Percentiles rank a stretch among this genome's conserved stretches.
Evolutionary conservation across 1,140 invertebrate species (phyloP).

Genomic region (Steinernema feltiae): DNA sequence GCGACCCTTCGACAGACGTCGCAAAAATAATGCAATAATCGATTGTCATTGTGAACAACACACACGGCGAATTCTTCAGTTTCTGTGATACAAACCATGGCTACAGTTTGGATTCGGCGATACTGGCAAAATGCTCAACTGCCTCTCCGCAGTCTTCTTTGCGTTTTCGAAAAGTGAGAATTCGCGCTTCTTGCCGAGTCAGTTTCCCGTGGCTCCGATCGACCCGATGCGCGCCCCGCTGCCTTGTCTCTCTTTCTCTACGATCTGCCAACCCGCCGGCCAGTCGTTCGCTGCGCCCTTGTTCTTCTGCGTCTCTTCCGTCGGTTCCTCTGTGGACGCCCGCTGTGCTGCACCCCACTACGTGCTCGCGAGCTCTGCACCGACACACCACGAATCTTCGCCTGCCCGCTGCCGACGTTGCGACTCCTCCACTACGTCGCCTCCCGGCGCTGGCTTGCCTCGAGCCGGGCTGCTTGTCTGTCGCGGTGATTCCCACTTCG

Average conservation of each 20-base stretch:
- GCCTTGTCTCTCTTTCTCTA: neutral
- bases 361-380: neutral
- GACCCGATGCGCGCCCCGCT: neutral
- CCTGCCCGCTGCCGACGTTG: neutral
- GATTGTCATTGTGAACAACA: neutral
- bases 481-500: neutral
- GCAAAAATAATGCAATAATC: neutral
- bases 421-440: neutral
- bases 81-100: too few relatives aligned
- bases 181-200: too few relatives aligned
- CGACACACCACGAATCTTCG: neutral
- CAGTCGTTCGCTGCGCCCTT: neutral
- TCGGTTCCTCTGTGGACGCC: neutral
- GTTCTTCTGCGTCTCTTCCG: neutral
- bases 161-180: neutral
- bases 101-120: too few relatives aligned
- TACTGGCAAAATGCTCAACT: too few relatives aligned
- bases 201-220: too few relatives aligned
- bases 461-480: neutral
- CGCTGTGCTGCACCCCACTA: neutral
- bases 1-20: neutral
- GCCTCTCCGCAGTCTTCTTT: too few relatives aligned
- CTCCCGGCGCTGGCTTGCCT: neutral
- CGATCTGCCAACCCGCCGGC: neutral
- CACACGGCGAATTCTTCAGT: too few relatives aligned